phyloP scores from a whole-genome alignment of 1,140 invertebrate genomes.

The Lamellibrachia luymesi region DNA sequence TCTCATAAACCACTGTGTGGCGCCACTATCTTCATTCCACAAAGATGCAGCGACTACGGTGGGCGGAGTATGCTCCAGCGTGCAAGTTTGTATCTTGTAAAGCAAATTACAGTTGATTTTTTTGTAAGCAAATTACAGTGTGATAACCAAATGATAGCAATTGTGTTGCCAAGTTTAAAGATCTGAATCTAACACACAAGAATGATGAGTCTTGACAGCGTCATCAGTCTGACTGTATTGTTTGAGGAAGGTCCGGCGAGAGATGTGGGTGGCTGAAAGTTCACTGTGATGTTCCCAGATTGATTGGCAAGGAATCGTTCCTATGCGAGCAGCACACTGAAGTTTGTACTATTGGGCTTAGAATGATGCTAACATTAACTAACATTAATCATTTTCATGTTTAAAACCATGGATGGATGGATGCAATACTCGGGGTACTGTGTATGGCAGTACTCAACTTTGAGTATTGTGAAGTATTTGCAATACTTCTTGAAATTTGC shows the following conservation, averaged over 20 bases:
- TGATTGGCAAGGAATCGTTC: background rate
- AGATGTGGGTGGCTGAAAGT: background rate
- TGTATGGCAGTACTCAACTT: background rate
- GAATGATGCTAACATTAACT: background rate
- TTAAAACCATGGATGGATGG: no score
- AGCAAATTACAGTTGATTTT: background rate
- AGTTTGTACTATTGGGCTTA: no score
- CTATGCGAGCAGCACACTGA: no score
- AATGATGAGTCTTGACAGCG: background rate
- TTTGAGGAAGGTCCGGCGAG: background rate
- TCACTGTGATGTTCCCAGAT: background rate
- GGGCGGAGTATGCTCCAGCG: background rate
- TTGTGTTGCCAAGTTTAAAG: background rate
- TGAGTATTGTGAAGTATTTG: background rate
- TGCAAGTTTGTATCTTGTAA: background rate
- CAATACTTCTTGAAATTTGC: background rate
- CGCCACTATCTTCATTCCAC: background rate
- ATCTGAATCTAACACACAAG: background rate
- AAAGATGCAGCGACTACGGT: background rate
- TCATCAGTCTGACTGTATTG: background rate
- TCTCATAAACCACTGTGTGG: background rate
- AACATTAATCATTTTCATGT: background rate
- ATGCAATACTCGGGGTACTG: background rate
- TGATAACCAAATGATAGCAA: background rate
- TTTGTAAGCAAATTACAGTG: background rate